Base-by-base conservation (phyloP, 2,888 invertebrate species). In the Drosophila nigricruria region DNA sequence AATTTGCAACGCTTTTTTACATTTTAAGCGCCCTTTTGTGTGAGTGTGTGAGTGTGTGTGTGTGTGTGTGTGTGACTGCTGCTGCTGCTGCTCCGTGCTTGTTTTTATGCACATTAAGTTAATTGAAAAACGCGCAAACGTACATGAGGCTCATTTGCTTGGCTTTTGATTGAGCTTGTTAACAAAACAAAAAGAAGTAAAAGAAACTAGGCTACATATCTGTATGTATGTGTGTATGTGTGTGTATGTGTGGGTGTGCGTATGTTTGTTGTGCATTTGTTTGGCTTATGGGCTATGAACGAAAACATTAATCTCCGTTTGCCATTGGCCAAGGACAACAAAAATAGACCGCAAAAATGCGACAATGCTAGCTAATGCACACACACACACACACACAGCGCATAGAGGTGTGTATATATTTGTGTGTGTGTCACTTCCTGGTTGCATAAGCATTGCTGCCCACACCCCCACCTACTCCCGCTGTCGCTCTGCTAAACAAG, bases 231-330 rank as follows among this genome's bases (percentile, higher is more conserved):
- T 30, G 18, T 49, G 50, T 56, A 40, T 25, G 43, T 54, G 20
- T 25, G 23, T 23, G 36, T 14, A 2, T 36, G 58, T n/a, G 56
- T 20, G 42, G 9, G 25, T 5, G 54, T 30, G 38, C 36, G 54
- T 52, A 38, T 53, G 38, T 58, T 49, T 77, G 27, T 53, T 59
- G 47, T 65, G 70, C 59, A 68, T 76, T 65, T 76, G 87, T 79
- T 69, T 66, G 63, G 64, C 74, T 81, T 82, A 80, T 79, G 79
- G 77, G 69, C 79, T 56, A 73, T 72, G 74, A 82, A 74, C 79
- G 65, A 81, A 87, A 82, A 79, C 90, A 91, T 91, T 91, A 91
- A 91, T 91, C 91, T 91, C 91, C 90, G 91, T 84, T 91, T 83
- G 83, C 91, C 91, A 89, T 91, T 90, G 86, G 77, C 73, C 70